phyloP scores from a whole-genome alignment of 2,797 vertebrate species.

The Aeoliscus strigatus region DNA sequence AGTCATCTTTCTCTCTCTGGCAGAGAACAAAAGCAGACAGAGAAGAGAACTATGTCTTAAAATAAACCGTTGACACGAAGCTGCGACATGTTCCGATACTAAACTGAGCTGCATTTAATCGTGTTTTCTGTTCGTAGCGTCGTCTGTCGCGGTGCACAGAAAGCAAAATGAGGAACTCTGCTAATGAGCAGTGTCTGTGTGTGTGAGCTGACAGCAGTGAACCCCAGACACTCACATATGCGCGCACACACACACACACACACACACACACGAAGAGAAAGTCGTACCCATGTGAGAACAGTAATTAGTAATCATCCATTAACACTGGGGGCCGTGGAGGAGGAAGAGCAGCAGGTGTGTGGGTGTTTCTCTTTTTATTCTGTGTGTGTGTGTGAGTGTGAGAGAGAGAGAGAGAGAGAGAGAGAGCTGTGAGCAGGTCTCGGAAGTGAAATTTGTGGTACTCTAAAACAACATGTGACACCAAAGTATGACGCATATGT shows the following conservation, averaged over 20 bases:
- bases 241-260: slow-evolving; percentile 24
- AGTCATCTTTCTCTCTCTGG: slow-evolving; percentile 30
- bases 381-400: slow-evolving; percentile 43
- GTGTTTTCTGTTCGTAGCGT: slow-evolving; percentile 38
- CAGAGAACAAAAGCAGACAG: slow-evolving; percentile 10
- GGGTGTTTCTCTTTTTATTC: slow-evolving; percentile 45
- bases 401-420: no score
- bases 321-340: slow-evolving; percentile 70
- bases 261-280: slow-evolving; percentile 50
- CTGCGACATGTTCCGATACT: slow-evolving; percentile 27
- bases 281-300: slow-evolving; percentile 65
- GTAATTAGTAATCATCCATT: slow-evolving; percentile 85
- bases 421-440: slow-evolving; percentile 30
- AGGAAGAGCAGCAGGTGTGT: slow-evolving; percentile 69
- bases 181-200: slow-evolving; percentile 70
- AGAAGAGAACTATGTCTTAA: slow-evolving; percentile 33
- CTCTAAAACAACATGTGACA: no score
- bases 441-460: slow-evolving; percentile 17
- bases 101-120: slow-evolving; percentile 37
- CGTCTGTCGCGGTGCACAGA: slow-evolving; percentile 30
- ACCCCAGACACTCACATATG: slow-evolving; percentile 33
- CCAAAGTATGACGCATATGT: no score
- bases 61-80: slow-evolving; percentile 22
- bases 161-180: slow-evolving; percentile 60
- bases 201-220: slow-evolving; percentile 56